Evolutionary conservation across 2,888 invertebrate genomes (phyloP).

Genomic region (Drosophila atroscutellata): DNA sequence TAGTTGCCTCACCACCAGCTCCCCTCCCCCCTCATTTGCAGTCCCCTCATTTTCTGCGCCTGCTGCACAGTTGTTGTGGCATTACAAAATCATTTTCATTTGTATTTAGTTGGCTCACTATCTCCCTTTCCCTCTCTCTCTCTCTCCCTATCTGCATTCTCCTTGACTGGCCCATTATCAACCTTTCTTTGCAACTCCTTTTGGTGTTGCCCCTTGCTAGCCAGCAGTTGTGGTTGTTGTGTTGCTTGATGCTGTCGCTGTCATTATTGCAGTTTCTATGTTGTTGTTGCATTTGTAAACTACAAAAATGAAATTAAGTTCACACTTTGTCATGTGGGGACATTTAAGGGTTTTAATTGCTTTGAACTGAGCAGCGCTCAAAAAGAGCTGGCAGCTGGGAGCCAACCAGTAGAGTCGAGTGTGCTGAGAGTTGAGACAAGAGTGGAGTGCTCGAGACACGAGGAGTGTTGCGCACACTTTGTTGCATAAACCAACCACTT

Average conservation of each 20-base stretch:
- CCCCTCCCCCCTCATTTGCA: neutral
- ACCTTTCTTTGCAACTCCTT: conserved; percentile 37
- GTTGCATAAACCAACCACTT: conserved; percentile 24
- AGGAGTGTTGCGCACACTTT: conserved; percentile 55
- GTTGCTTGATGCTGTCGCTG: conserved; percentile 1
- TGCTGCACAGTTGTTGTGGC: conserved; percentile 67
- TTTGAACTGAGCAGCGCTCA: conserved; percentile 45
- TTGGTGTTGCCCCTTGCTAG: conserved; percentile 15
- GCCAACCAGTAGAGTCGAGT: conserved; percentile 3
- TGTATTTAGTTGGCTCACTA: conserved; percentile 66
- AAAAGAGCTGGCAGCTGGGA: conserved; percentile 7
- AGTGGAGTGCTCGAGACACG: conserved; percentile 19
- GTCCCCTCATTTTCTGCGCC: conserved; percentile 1
- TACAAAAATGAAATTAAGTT: conserved; percentile 81
- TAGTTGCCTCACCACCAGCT: neutral
- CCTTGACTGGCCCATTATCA: conserved; percentile 46
- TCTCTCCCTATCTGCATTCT: neutral
- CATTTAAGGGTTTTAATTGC: conserved; percentile 81
- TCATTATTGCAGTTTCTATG: conserved; percentile 8
- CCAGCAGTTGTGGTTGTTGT: conserved; percentile 12
- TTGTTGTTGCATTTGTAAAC: conserved; percentile 71
- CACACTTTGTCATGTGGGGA: conserved; percentile 81
- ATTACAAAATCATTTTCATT: conserved; percentile 76
- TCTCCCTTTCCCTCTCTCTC: neutral
- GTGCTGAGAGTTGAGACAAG: neutral